Base-by-base conservation (phyloP, 2,888 invertebrate species). In the Pegoplata infirma region DNA sequence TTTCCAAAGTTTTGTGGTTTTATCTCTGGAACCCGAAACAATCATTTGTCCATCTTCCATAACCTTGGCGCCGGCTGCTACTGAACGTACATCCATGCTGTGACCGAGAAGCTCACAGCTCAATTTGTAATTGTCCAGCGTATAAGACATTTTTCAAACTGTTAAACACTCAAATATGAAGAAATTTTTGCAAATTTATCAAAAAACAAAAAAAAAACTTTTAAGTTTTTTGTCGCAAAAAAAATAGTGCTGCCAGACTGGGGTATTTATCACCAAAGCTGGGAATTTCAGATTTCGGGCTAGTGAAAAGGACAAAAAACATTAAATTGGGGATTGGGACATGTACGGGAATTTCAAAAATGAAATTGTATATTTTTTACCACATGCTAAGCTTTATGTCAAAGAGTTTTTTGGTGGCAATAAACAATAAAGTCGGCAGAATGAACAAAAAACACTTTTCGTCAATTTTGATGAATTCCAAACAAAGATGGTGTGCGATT, bases 1-100 rank as follows among this genome's bases (percentile, higher is more conserved):
- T 86, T 92, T 93, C 98, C 98, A 98, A 44, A 96, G 90, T 90
- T 95, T 95, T 1, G 95, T 94, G 14, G 96, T 96, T 88, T 94
- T 94, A 89, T 98, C 98, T 84, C 98, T 92, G 4, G 98, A 98
- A 21, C 95, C 95, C 5, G 97, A 97, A 49, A 97, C 90, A 84
- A 98, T 93, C 80, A 92, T 92, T 84, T 94, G 86, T 0, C 83
- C 94, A 10, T 19, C 44, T 82, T 94, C 93, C 5, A 91, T 90
- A 3, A 90, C 88, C 10, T 7, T 51, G 91, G 91, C 64, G 92
- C 84, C 92, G n/a, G 80, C 77, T 0, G 86, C 82, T 17, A 98
- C 92, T 69, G 94, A 92, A 83, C 98, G 92, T 17, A 98, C 97
- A 88, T 98, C 98, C 87, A 94, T 91, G 51, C 94, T 93, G 89